A percentile compares a stretch with the other conserved stretches of the same genome.
These are phyloP conservation scores for Murina feae DNA, from an alignment of 2,113 vertebrate species.

Conservation along the genomic window DNA sequence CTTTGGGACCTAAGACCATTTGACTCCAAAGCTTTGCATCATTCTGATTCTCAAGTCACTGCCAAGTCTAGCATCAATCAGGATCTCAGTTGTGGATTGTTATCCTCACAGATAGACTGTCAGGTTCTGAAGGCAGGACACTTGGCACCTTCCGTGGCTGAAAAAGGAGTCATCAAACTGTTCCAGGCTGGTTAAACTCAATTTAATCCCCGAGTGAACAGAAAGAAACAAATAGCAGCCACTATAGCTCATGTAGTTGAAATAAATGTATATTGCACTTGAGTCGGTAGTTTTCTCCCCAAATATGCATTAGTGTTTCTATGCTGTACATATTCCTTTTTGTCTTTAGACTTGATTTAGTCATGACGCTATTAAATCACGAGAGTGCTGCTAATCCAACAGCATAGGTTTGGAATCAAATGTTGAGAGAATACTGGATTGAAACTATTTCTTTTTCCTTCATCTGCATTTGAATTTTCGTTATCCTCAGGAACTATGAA, in stretches of 20 bases:
- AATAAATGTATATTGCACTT: conserved; percentile 28
- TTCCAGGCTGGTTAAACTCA: conserved; percentile 46
- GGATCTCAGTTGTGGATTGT: not conserved
- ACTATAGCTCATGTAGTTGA: not conserved
- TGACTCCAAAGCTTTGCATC: not conserved
- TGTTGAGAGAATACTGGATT: not conserved
- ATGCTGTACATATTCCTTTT: not conserved
- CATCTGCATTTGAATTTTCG: not conserved
- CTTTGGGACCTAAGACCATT: not conserved
- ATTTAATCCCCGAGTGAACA: conserved; percentile 55
- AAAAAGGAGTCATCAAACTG: not conserved
- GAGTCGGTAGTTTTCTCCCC: conserved; percentile 8
- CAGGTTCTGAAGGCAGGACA: not conserved
- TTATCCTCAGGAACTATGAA: not conserved
- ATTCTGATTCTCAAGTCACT: not conserved
- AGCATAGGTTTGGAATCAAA: not conserved
- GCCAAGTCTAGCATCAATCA: not conserved
- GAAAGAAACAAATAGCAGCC: conserved; percentile 49
- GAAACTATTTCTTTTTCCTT: conserved; percentile 10
- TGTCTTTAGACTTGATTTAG: conserved; percentile 1
- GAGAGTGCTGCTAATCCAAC: not conserved
- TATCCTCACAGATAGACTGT: not conserved
- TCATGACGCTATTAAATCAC: not conserved
- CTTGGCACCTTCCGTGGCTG: not conserved
- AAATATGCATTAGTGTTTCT: not conserved